Conservation (phyloP, 2,113 vertebrate genomes). For the Eublepharis macularius region DNA sequence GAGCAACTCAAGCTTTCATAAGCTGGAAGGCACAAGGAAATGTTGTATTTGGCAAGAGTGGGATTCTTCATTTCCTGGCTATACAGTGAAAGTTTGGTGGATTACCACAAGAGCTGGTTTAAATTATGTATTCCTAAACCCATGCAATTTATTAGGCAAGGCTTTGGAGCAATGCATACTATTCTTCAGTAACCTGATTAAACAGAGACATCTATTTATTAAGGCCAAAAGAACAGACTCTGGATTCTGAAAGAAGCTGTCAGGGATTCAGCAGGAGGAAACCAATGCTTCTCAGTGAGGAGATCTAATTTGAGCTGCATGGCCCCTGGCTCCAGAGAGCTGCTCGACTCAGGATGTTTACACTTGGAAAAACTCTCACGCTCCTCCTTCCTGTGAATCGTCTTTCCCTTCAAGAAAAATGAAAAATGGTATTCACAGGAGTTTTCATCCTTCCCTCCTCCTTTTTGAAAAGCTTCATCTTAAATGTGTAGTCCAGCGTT, state of each 20-base stretch:
- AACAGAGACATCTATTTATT: neutral
- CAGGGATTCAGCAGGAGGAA: slow-evolving; percentile 15
- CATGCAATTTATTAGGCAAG: neutral
- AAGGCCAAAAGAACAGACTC: slow-evolving; percentile 35
- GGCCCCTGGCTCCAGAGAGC: slow-evolving; percentile 14
- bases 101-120: neutral
- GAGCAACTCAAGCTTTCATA: neutral
- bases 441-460: neutral
- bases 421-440: neutral
- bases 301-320: slow-evolving; percentile 9
- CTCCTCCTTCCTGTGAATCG: slow-evolving; percentile 2
- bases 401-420: slow-evolving; percentile 2
- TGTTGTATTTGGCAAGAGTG: neutral
- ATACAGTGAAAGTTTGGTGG: neutral
- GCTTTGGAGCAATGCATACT: rapidly evolving
- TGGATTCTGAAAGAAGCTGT: slow-evolving; percentile 11
- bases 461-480: neutral
- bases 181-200: neutral
- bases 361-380: slow-evolving; percentile 14
- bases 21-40: neutral
- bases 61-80: slow-evolving; percentile 21
- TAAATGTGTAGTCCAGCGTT: neutral
- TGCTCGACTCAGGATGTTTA: slow-evolving; percentile 43
- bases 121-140: neutral
- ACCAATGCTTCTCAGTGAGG: neutral